Percentiles rank a stretch among this genome's conserved stretches.
Evolutionary conservation across 1,140 invertebrate genomes (phyloP).

Genomic region (Choristoneura fumiferana): DNA sequence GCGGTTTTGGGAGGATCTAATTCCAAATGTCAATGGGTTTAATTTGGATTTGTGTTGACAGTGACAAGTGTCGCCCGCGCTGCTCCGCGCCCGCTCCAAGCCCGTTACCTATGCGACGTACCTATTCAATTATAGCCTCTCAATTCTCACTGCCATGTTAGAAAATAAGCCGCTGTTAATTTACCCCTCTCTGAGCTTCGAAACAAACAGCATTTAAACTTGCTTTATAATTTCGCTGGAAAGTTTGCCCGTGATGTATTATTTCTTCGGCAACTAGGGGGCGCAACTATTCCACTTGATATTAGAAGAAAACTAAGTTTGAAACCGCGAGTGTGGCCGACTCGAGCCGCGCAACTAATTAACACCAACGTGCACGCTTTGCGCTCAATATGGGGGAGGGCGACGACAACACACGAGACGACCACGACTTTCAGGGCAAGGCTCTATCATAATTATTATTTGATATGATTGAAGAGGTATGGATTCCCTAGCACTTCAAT

Average conservation of each 20-base stretch:
- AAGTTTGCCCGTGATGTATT: neutral
- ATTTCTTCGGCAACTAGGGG: neutral
- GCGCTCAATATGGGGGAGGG: too few relatives aligned
- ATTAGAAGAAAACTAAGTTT: neutral
- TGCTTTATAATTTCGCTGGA: neutral
- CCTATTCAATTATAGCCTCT: slow-evolving; percentile 1
- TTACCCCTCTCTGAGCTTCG: neutral
- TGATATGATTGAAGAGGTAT: too few relatives aligned
- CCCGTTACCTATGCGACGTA: neutral
- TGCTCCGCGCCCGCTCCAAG: too few relatives aligned
- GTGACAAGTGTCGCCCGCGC: neutral
- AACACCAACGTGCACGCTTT: neutral
- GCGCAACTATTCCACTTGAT: neutral
- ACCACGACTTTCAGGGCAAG: too few relatives aligned
- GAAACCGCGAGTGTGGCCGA: neutral
- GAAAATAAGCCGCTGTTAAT: neutral
- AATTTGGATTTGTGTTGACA: slow-evolving; percentile 57
- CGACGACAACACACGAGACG: too few relatives aligned
- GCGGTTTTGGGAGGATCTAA: slow-evolving; percentile 42
- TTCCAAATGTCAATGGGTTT: slow-evolving; percentile 63
- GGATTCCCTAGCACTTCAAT: too few relatives aligned
- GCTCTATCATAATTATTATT: too few relatives aligned
- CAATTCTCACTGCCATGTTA: neutral
- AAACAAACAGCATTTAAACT: neutral
- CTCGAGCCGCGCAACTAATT: neutral